A percentile compares a stretch with the other conserved stretches of the same genome.
These are phyloP conservation scores for Neodiprion fabricii DNA, from an alignment of 1,140 invertebrate species.

Conservation along the genomic window DNA sequence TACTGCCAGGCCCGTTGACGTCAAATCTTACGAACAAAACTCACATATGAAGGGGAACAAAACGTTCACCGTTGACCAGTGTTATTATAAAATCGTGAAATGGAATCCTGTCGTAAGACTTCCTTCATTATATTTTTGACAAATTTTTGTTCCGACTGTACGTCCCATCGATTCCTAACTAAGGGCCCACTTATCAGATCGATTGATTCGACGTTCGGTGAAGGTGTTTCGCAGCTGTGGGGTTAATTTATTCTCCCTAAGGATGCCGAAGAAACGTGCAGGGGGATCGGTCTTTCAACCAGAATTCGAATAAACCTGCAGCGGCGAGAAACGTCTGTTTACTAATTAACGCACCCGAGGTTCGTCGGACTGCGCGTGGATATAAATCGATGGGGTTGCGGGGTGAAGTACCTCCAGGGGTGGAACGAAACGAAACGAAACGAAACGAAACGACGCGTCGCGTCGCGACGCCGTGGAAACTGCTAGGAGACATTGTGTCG, in stretches of 20 bases:
- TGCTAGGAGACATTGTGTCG: conserved; percentile 42
- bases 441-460: not conserved
- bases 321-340: conserved; percentile 32
- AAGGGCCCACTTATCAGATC: conserved; percentile 17
- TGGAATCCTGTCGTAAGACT: too few relatives aligned
- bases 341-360: conserved; percentile 49
- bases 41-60: not conserved
- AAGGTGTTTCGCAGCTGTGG: not conserved
- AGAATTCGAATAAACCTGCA: conserved; percentile 47
- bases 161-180: conserved; percentile 1
- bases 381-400: not conserved
- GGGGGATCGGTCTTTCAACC: conserved; percentile 42
- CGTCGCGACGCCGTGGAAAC: not conserved
- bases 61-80: not conserved
- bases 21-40: too few relatives aligned
- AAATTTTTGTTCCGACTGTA: not conserved
- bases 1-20: not conserved
- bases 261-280: conserved; percentile 34
- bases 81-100: not conserved
- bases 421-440: too few relatives aligned
- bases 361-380: conserved; percentile 30
- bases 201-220: conserved; percentile 11
- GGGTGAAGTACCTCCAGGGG: not conserved
- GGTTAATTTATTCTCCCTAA: conserved; percentile 49
- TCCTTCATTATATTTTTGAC: too few relatives aligned